phyloP scores from a whole-genome alignment of 2,113 vertebrate species.

The Siniperca chuatsi region DNA sequence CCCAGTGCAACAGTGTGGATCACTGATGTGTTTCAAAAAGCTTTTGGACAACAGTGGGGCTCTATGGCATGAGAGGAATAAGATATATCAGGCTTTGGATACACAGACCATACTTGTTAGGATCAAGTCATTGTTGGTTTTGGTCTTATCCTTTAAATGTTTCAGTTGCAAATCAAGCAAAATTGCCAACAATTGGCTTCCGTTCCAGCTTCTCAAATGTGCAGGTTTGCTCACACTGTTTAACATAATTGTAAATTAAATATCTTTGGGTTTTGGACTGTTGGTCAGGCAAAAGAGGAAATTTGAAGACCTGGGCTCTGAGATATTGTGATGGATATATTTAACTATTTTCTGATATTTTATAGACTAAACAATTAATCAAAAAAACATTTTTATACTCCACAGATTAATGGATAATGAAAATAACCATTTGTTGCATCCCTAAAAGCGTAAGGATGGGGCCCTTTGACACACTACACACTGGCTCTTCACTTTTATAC shows the following conservation, averaged over 20 bases:
- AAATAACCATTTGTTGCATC: neutral
- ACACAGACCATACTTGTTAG: neutral
- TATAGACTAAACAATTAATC: neutral
- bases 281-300: neutral
- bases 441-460: neutral
- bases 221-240: too few relatives aligned
- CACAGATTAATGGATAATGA: neutral
- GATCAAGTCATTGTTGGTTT: neutral
- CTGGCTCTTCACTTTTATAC: neutral
- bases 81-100: neutral
- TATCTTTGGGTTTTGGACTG: neutral
- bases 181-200: neutral
- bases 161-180: neutral
- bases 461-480: neutral
- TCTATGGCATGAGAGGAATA: neutral
- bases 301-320: neutral
- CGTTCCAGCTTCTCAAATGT: neutral
- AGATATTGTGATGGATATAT: neutral
- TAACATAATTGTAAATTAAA: too few relatives aligned
- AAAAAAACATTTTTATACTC: neutral
- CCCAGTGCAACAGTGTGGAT: neutral
- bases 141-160: neutral
- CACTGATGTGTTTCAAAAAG: too few relatives aligned
- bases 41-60: neutral
- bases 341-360: neutral